Base-by-base conservation (phyloP, 1,140 invertebrate genomes). In the Lepidurus couesii region DNA sequence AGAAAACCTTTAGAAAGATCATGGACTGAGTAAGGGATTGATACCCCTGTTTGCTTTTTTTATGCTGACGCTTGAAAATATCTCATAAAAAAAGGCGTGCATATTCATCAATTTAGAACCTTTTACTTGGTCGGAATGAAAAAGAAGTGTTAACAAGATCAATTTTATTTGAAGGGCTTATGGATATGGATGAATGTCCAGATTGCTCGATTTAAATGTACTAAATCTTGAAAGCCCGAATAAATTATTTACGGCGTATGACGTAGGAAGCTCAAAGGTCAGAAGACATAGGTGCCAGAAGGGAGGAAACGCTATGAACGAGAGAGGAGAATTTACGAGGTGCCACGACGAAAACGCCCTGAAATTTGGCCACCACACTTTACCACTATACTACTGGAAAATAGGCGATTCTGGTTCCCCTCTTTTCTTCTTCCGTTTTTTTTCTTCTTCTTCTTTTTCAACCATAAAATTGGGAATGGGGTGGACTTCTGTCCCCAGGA, bases 231-330 rank as follows among this genome's bases (percentile, higher is more conserved):
- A 65, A 65, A 65, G 53, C 9, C 2, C 13, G 53, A 65, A 65
- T 65, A 65, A 65, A 65, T 16, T 65, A 16, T 65, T 65, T 65
- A 65, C 21, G 53, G 53, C 16, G 16, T 21, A 65, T 65, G 53
- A 65, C 53, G 53, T 65, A 65, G n/a, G 16, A 13, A 65, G 53
- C n/a, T 65, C 53, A 65, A 65, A 65, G 53, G 53, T 65, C 53
- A 65, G 53, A n/a, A 13, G 53, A 65, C 53, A 65, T 65, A 65
- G 53, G 53, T 65, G 53, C 53, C 53, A 65, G 53, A 65, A 65
- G 53, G 53, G 53, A 65, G 53, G 53, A 65, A 65, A 65, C 53
- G 53, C 53, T 2, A 65, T 65, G n/a, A 9, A 21, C 53, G 53
- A 21, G 7, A 13, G 16, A 65, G 53, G n/a, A 65, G 21, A 65